phyloP scores from a whole-genome alignment of 2,888 invertebrate genomes.

The Thelaira solivaga region DNA sequence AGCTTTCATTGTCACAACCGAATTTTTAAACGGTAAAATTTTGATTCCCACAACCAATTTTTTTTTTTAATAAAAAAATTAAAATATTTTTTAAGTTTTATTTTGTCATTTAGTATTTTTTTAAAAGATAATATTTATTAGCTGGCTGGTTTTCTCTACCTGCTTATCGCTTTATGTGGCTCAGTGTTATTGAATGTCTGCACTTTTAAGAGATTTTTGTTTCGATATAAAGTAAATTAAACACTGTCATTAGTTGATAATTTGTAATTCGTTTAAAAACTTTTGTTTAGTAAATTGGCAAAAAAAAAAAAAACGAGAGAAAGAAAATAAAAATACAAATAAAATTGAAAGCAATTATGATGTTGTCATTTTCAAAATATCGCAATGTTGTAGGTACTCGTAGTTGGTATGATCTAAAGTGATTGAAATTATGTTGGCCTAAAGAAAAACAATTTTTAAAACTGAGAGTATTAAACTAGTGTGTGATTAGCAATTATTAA shows the following conservation, averaged over 20 bases:
- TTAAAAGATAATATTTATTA: too few species aligned
- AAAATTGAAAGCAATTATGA: slow-evolving; percentile 34
- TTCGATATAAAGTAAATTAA: slow-evolving; percentile 48
- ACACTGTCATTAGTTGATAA: slow-evolving; percentile 51
- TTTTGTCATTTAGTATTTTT: too few species aligned
- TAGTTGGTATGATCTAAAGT: background rate
- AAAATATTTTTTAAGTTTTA: too few species aligned
- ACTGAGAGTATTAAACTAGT: background rate
- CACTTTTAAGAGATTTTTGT: background rate
- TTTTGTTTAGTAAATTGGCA: slow-evolving; percentile 23
- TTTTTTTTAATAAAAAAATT: too few species aligned
- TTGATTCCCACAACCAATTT: too few species aligned
- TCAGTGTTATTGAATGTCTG: slow-evolving; percentile 1
- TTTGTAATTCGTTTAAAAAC: slow-evolving; percentile 33
- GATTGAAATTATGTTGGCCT: slow-evolving; percentile 14
- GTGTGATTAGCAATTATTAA: slow-evolving; percentile 14
- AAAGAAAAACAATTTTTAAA: too few species aligned
- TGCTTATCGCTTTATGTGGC: too few species aligned
- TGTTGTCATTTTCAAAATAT: slow-evolving; percentile 31
- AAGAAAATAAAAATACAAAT: background rate
- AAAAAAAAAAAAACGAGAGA: background rate
- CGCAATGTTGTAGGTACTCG: too few species aligned
- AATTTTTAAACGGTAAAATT: too few species aligned
- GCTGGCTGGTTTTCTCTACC: too few species aligned
- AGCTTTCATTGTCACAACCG: too few species aligned